Evolutionary conservation across 2,888 invertebrate species (phyloP), one percentile per base, ranked within the genome.

Genomic region (Globia sparganii): DNA sequence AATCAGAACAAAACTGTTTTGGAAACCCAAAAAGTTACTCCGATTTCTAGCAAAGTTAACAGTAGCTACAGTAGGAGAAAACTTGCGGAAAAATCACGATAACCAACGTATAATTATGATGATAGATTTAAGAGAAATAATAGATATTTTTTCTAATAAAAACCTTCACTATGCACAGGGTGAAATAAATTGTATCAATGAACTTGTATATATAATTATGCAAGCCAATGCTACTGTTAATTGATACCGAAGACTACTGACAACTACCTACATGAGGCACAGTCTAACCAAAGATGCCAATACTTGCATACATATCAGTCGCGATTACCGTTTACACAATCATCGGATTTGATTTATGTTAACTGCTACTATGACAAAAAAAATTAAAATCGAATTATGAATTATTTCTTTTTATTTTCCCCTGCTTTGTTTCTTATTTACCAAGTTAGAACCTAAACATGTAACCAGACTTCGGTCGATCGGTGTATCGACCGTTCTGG

Each of bases 1-100:
- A 34, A 72, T 5, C 68, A 65, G 8, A 77, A n/a, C 13, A 84
- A 87, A 49, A 37, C 2, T 21, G 34, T 13, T 18, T 70, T 78
- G 21, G 78, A 86, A 15, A 69, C 59, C 9, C 73, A 80, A 40
- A 78, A 81, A 1, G 53, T 21, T 1, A 75, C 69, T 11, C 18
- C 61, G 0, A 59, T 84, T 34, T 66, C 77, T 11, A 80, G 11
- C 5, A 86, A 84, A 68, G 72, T 88, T 2, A 80, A 75, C 2
- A 77, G 65, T 28, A 56, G 15, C 25, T 59, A 69, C 11, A 31
- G 78, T 3, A 79, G 72, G 68, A 78, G 71, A 77, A 88, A 84
- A 79, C 25, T 79, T 43, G 56, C 25, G 0, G 88, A 88, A 62
- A 88, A 88, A 62, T 65, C 78, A 11, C 70, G 87, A 73, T 88